Evolutionary conservation across 2,797 vertebrate species (phyloP), one percentile per base, ranked within the genome.

Genomic region (Otolemur crassicaudatus): DNA sequence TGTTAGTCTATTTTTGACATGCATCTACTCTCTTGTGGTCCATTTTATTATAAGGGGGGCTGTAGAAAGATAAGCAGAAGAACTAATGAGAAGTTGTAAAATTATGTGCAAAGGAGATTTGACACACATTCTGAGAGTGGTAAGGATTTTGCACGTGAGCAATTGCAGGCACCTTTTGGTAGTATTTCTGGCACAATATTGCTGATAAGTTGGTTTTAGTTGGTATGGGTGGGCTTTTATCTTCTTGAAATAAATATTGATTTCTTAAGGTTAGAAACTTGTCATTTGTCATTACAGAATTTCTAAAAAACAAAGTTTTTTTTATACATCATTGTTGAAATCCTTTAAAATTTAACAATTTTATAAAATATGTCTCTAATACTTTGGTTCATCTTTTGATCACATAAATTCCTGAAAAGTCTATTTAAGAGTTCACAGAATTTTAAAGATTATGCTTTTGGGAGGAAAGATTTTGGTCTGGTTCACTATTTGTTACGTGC

Each of bases 221-320:
- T 82, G 29, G 2, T 34, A n/a, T 40, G 4, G 49, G 0, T 60
- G 63, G 2, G 1, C 72, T 60, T 63, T 65, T 46, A 67, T 40
- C 34, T 61, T 81, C 19, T 79, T 92, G 9, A 83, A 53, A 73
- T 65, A 58, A 90, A 72, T 90, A 69, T n/a, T 49, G 27, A n/a
- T 90, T 90, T 93, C 58, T 69, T 9, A 90, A 67, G 31, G 31
- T 67, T 29, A 67, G 31, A n/a, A 67, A 67, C 31, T 29, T n/a
- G 31, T 67, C 16, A 46, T n/a, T 2, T 61, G 25, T 67, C 17
- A 40, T 16, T 67, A 67, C 13, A 86, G 40, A 81, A 61, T 81
- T 86, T 75, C 49, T 81, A 61, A 60, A 95, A 83, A 83, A 56
- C 14, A 83, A 89, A 87, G 5, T 67, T 58, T 60, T 58, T 89